Conservation (phyloP, 2,797 vertebrate species). For the Tinamus major region DNA sequence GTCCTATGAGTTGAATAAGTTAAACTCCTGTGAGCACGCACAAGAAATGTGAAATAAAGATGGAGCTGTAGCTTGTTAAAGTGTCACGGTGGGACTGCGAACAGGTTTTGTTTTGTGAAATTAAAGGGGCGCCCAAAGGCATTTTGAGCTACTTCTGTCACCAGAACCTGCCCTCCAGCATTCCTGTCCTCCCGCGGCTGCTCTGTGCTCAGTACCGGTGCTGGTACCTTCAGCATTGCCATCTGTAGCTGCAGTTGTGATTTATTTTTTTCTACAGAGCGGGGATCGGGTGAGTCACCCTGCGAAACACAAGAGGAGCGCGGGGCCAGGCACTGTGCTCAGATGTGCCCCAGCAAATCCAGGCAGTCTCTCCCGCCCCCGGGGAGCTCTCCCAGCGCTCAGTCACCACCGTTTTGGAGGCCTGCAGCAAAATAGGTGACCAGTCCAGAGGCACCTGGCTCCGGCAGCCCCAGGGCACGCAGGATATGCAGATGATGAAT, state of each 20-base stretch:
- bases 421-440: background rate
- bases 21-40: background rate
- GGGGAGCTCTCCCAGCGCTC: background rate
- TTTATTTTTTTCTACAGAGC: background rate
- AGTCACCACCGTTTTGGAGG: background rate
- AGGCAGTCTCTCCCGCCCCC: background rate
- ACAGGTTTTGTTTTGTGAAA: background rate
- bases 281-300: background rate
- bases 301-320: background rate
- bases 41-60: background rate
- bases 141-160: background rate
- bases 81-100: background rate
- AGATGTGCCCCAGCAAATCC: background rate
- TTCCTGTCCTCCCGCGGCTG: background rate
- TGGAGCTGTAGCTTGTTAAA: background rate
- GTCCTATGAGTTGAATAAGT: accelerated
- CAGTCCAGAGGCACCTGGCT: background rate
- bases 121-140: background rate
- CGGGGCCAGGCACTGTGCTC: background rate
- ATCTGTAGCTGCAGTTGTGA: background rate
- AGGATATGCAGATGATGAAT: background rate
- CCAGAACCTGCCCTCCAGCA: background rate
- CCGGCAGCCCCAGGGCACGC: accelerated
- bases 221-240: background rate
- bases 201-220: background rate